A percentile compares a stretch with the other conserved stretches of the same genome.
Conservation (phyloP, 2,797 vertebrate genomes). For the Tangara arthus region DNA sequence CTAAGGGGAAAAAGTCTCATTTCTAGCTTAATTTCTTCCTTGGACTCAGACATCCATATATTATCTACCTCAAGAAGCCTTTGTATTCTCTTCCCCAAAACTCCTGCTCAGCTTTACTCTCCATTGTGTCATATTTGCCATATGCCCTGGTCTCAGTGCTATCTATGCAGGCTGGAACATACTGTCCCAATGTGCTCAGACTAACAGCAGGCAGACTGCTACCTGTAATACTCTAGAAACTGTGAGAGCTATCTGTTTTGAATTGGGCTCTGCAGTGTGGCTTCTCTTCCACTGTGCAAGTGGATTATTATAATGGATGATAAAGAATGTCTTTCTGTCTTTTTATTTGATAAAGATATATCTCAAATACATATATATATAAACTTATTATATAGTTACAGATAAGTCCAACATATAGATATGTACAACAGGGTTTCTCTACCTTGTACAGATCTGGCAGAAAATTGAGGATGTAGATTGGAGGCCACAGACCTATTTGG, state of each 20-base stretch:
- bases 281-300: neutral
- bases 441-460: conserved; percentile 83
- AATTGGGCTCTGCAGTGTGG: neutral
- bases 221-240: neutral
- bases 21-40: neutral
- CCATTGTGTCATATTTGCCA: neutral
- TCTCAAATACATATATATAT: neutral
- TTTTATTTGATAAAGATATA: neutral
- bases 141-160: neutral
- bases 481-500: conserved; percentile 90
- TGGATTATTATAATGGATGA: neutral
- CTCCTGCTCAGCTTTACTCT: neutral
- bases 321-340: neutral
- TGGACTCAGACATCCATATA: neutral
- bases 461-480: conserved; percentile 91
- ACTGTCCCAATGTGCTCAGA: neutral
- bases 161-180: neutral
- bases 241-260: neutral
- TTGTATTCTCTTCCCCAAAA: neutral
- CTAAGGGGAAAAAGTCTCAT: neutral
- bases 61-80: neutral
- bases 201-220: neutral
- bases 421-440: neutral
- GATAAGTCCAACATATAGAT: neutral
- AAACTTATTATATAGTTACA: neutral